Base-by-base conservation (phyloP, 2,113 vertebrate genomes). In the Colistium nudipinnis region DNA sequence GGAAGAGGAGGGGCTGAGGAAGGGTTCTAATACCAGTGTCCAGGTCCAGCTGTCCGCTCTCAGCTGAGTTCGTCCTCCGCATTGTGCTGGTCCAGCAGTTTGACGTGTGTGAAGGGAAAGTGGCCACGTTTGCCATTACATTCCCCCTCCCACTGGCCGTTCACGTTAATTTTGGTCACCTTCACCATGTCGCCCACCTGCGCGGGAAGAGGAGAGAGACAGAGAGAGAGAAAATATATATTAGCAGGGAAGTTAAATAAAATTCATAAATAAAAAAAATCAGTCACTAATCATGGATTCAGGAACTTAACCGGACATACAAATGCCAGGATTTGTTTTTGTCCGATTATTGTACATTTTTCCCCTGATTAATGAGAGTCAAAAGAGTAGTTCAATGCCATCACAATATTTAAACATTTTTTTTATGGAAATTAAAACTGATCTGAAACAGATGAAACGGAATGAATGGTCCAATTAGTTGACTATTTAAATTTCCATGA, bases 101-200 rank as follows among this genome's bases (percentile, higher is more conserved):
- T 95, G 83, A 98, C 96, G 39, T 99, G 97, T 22, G 97, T 99
- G 94, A 99, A 99, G 77, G 97, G 97, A 87, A 99, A 99, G 92
- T 99, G 97, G 73, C 97, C 97, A 0, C 92, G 93, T 85, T 96
- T 96, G 89, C 96, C 96, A 53, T 97, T 98, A 87, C 97, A 99
- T 86, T 99, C 97, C 61, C 97, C 97, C 93, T 99, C 97, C 97
- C 97, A 99, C 87, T 99, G 97, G 92, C 97, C 97, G 44, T 96
- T 98, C 89, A 99, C 89, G 56, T 99, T 98, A 88, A 98, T 99
- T 95, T 99, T 98, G 86, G 98, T 99, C 94, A 99, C 98, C 92
- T 93, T 98, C 89, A 99, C 98, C 92, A 94, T 93, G 84, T 99
- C 98, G 80, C 98, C 98, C 89, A 99, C 97, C 98, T 99, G 80